Evolutionary conservation across 2,113 vertebrate species (phyloP), one percentile per base, ranked within the genome.

Genomic region (Melanostigma gelatinosum): DNA sequence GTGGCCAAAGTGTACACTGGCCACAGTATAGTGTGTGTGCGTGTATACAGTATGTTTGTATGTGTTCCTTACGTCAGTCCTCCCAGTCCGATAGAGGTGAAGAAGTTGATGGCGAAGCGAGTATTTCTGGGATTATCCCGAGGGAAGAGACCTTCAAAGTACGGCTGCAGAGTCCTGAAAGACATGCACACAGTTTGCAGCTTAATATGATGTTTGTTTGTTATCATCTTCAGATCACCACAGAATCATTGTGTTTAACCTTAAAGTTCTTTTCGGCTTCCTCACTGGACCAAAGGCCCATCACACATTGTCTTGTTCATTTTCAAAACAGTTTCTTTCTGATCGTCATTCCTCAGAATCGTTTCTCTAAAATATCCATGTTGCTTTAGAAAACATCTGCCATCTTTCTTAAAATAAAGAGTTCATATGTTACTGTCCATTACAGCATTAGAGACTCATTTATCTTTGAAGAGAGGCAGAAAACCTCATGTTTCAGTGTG

Each of bases 101-200:
- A 99, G 95, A 99, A 99, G 93, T 99, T 99, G 93, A 99, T 99
- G 92, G 98, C 98, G 85, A 99, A 99, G 78, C 97, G 96, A 77
- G 98, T 99, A 86, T 99, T 99, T 86, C 97, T 96, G 86, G 98
- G 98, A 88, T 99, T 99, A 88, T 99, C 98, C 36, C 97, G 97
- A 89, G 98, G 98, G 81, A 99, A 94, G 8, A 99, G 95, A 64
- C 98, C 98, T 91, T 98, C 96, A 87, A 99, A 99, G 94, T 97
- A 99, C 0, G 95, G 92, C 82, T 97, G 97, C 46, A 99, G 89
- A 3, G 98, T 99, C 91, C 98, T 99, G 91, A 70, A 89, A 88
- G 85, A 80, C 8, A 90, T 84, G 87, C 38, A 74, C 15, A 88
- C 11, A 68, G 13, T 69, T 34, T 20, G 32, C 1, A 20, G 48